A percentile compares a stretch with the other conserved stretches of the same genome.
Evolutionary conservation across 2,888 invertebrate species (phyloP).

Genomic region (Drosophila stalkeri): DNA sequence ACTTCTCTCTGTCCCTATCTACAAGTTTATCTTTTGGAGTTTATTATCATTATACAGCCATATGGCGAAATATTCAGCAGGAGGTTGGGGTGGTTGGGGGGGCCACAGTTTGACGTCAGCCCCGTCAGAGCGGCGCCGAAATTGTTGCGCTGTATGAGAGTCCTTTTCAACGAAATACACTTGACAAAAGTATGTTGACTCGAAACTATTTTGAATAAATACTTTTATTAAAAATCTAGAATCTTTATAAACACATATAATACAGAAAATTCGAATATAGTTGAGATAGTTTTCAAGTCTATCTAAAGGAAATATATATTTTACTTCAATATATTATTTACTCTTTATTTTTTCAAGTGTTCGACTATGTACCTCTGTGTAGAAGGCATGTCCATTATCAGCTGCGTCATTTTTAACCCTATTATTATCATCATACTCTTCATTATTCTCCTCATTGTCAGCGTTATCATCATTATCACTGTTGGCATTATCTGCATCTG

Average conservation of each 20-base stretch:
- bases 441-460: slow-evolving; percentile 1
- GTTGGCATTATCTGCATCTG: slow-evolving; percentile 63
- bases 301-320: too few relatives aligned
- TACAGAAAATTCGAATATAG: too few relatives aligned
- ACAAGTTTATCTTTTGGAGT: slow-evolving; percentile 78
- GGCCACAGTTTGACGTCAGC: slow-evolving; percentile 62
- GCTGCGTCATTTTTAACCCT: slow-evolving; percentile 25
- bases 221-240: neutral
- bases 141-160: slow-evolving; percentile 53
- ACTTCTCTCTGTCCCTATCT: slow-evolving; percentile 15
- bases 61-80: slow-evolving; percentile 77
- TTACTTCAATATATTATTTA: too few relatives aligned
- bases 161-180: slow-evolving; percentile 32
- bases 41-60: slow-evolving; percentile 82
- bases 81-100: slow-evolving; percentile 5
- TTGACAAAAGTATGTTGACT: slow-evolving; percentile 8
- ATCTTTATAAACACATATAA: neutral
- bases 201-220: neutral
- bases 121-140: slow-evolving; percentile 55
- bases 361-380: neutral
- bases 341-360: neutral
- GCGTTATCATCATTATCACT: slow-evolving; percentile 30
- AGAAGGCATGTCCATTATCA: slow-evolving; percentile 13
- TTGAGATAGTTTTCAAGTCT: too few relatives aligned
- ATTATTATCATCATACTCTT: slow-evolving; percentile 10